These are phyloP conservation scores for Tauraco erythrolophus DNA, from an alignment of 2,113 vertebrate species.

Conservation along the genomic window DNA sequence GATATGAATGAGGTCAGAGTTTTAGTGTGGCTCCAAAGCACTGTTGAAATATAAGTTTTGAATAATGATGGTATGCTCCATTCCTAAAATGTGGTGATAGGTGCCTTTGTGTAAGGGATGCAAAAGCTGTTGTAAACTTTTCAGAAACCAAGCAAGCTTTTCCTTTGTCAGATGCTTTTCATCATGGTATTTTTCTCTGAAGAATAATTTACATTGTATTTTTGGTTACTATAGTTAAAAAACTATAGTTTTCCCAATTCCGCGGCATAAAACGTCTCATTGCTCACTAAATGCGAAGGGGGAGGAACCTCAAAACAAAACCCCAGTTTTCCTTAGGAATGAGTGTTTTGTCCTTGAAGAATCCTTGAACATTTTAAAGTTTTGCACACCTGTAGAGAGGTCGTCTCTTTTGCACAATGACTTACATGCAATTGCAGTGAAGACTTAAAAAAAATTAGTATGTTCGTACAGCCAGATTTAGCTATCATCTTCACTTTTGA, in stretches of 20 bases:
- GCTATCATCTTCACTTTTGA: not conserved
- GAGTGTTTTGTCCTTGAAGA: not conserved
- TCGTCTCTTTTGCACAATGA: not conserved
- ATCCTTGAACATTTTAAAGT: not conserved
- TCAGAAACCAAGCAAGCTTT: not conserved
- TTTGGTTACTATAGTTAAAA: not conserved
- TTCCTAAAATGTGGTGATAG: not conserved
- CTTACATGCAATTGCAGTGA: not conserved
- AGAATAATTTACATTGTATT: not conserved
- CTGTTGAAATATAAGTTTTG: not conserved
- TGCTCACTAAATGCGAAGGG: not conserved
- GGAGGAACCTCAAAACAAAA: not conserved
- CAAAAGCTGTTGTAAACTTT: not conserved
- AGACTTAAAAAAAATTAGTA: not conserved
- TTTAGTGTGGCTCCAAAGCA: not conserved
- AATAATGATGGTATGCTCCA: not conserved
- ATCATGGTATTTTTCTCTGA: not conserved
- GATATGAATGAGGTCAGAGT: not conserved
- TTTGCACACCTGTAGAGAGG: not conserved
- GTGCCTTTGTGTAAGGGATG: not conserved
- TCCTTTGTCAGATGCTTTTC: not conserved
- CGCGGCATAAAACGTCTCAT: not conserved
- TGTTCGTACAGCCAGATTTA: not conserved
- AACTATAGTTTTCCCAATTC: not conserved
- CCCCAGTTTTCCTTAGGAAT: not conserved